Evolutionary conservation across 2,888 invertebrate species (phyloP).

Genomic region (Exocentrus adspersus): DNA sequence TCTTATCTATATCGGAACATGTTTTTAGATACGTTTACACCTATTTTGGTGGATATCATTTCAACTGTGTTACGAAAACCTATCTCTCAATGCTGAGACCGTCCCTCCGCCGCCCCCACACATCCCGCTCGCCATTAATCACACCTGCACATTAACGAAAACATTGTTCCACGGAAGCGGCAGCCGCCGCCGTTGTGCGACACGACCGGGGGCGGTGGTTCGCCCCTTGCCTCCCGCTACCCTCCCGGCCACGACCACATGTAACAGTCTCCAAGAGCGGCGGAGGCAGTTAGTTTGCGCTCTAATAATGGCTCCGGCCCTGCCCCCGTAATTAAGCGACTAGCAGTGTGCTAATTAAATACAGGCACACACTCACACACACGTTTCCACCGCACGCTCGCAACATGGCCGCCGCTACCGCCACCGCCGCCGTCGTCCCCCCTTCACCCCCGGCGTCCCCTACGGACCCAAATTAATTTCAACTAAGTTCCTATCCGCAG

Average conservation of each 20-base stretch:
- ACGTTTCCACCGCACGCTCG: slow-evolving; percentile 59
- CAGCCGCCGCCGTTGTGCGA: slow-evolving; percentile 8
- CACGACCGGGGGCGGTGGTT: slow-evolving; percentile 25
- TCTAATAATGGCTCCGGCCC: slow-evolving; percentile 60
- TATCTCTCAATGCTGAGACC: too few relatives aligned
- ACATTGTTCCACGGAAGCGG: slow-evolving; percentile 24
- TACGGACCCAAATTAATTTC: slow-evolving; percentile 62
- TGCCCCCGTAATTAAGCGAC: slow-evolving; percentile 62
- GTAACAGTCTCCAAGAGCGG: slow-evolving; percentile 57
- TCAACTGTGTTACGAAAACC: too few relatives aligned
- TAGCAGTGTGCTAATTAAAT: slow-evolving; percentile 62
- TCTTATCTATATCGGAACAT: too few relatives aligned
- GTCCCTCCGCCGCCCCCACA: too few relatives aligned
- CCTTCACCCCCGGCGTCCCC: slow-evolving; percentile 39
- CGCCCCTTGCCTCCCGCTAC: slow-evolving; percentile 35
- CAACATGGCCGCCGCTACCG: slow-evolving; percentile 53
- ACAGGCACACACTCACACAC: slow-evolving; percentile 59
- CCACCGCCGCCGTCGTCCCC: slow-evolving; percentile 27
- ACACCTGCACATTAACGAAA: slow-evolving; percentile 37
- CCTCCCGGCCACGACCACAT: slow-evolving; percentile 55
- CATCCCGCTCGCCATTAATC: slow-evolving; percentile 33
- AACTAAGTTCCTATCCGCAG: slow-evolving; percentile 57
- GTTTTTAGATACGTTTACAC: too few relatives aligned
- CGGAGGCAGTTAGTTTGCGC: slow-evolving; percentile 54
- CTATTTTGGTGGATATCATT: too few relatives aligned